Evolutionary conservation across 2,797 vertebrate genomes (phyloP), one percentile per base, ranked within the genome.

Genomic region (Echiichthys vipera): DNA sequence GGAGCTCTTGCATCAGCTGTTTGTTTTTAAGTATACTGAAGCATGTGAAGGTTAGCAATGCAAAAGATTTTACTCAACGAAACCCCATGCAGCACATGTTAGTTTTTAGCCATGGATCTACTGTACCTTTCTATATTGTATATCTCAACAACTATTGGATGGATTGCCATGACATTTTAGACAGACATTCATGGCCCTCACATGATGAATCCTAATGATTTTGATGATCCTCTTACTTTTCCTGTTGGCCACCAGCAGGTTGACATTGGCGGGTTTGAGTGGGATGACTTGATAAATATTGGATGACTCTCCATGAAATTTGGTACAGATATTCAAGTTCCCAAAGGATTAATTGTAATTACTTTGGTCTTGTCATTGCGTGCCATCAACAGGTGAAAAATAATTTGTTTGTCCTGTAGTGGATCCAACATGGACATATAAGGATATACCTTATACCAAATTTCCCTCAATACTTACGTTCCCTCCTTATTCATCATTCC

Each of bases 21-120:
- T 47, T 30, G 62, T 47, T 22, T 67, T 50, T 53, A 49, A 5
- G 18, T 25, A 36, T n/a, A 22, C 34, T n/a, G 24, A 71, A 74
- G 58, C 66, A 65, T 51, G 49, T 37, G 25, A 46, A 50, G 13
- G 39, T 46, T 18, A 27, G 4, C n/a, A 15, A 46, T 7, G 4
- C 14, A 12, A 29, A 17, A 15, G 2, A 63, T 25, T 65, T 43
- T 39, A 65, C 42, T 24, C 22, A 50, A 24, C 30, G 42, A 40
- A 57, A 43, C 45, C 39, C 17, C 13, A 20, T 53, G 12, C 36
- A 20, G n/a, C 40, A 30, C 2, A 40, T 30, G 71, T 50, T 2
- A 40, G n/a, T 17, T 39, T 11, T 39, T 18, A 32, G 20, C 25
- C 34, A 29, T 29, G 4, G 2, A 10, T 17, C 22, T 22, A 15